Evolutionary conservation across 2,888 invertebrate genomes (phyloP).

Genomic region (Embidobia sp.): DNA sequence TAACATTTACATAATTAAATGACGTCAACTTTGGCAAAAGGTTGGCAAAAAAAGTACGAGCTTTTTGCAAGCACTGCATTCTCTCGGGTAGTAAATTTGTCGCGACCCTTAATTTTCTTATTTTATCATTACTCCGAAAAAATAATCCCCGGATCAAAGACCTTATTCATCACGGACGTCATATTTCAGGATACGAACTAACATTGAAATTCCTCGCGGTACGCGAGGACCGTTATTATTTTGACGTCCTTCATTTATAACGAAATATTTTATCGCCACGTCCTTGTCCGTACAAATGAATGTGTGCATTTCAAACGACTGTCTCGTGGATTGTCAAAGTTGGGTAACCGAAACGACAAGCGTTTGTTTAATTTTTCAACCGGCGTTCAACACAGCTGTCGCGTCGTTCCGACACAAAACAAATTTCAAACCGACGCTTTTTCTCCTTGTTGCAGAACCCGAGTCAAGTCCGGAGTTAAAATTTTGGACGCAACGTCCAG

Average conservation of each 20-base stretch:
- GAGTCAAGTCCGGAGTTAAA: constrained; percentile 93
- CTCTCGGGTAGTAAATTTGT: no score
- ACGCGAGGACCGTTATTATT: constrained; percentile 41
- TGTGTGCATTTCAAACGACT: constrained; percentile 19
- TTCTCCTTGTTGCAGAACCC: no score
- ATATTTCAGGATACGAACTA: constrained; percentile 44
- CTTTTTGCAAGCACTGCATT: no score
- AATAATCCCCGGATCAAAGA: constrained; percentile 26
- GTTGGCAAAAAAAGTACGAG: no score
- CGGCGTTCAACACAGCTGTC: not conserved
- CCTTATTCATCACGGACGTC: constrained; percentile 35
- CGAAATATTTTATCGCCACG: constrained; percentile 37
- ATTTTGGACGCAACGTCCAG: constrained; percentile 91
- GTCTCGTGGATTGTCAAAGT: constrained; percentile 19
- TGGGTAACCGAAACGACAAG: no score
- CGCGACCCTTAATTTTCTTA: no score
- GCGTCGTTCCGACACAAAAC: no score
- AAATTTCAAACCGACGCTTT: no score
- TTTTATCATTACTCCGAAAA: not conserved
- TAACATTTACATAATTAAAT: not conserved
- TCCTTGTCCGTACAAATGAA: constrained; percentile 14
- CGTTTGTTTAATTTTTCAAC: constrained; percentile 22
- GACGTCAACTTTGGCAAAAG: not conserved
- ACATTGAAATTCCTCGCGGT: constrained; percentile 39
- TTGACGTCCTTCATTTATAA: constrained; percentile 47